Evolutionary conservation across 1,140 invertebrate genomes (phyloP), one percentile per base, ranked within the genome.

Genomic region (Papilio polyxenes): DNA sequence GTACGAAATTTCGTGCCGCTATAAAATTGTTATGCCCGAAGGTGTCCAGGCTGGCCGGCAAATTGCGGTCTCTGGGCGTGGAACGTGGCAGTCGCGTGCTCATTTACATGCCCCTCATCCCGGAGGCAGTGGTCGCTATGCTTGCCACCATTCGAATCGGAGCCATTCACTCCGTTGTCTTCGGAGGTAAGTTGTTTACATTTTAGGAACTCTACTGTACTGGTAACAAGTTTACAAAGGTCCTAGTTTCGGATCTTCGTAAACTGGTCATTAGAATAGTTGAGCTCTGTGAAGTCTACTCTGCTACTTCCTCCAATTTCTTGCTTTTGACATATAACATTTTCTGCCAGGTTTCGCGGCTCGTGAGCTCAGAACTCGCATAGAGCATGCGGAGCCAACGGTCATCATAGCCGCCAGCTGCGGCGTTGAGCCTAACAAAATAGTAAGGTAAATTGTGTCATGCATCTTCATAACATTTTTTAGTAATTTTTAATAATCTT

Each of bases 71-170:
- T 9, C 90, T 97, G 65, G 98, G 98, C 0, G 97, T 98, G 0
- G 93, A 93, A 37, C 96, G 96, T 83, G 98, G 98, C 0, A 97
- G 98, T 84, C 93, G 96, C 1, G 98, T 98, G 0, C 94, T 98
- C 1, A 98, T 99, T 83, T 99, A 98, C 90, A 98, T 99, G 98
- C 98, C 98, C 0, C 95, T 98, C 9, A 97, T 98, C 56, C 98
- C 98, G 0, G 98, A 98, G 94, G 97, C 97, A 0, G 96, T 98
- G 48, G 96, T 98, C 48, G 96, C 98, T 0, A 98, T 98, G 96
- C 90, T 98, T 81, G 98, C 98, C 0, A 96, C 96, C 1, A 97
- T 96, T 6, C 95, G 98, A 56, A 93, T 98, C 15, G 98, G 98
- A 1, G 98, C 97, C 7, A 94, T 98, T 13, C 98, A 99, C 89